These are phyloP conservation scores for Helicoverpa assulta DNA, from an alignment of 2,888 invertebrate species.

Conservation along the genomic window DNA sequence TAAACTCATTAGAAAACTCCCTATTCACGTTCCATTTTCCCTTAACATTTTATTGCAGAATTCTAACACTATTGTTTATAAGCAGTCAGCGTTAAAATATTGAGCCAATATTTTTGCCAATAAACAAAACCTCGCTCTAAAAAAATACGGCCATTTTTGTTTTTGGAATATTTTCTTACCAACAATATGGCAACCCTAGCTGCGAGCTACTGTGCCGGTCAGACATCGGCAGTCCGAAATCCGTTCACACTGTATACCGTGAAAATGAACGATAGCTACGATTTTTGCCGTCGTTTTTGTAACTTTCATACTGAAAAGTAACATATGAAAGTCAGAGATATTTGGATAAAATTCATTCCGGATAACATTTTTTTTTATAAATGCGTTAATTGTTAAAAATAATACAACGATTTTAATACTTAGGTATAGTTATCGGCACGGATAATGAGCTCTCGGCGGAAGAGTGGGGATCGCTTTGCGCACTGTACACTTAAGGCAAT, in stretches of 20 bases:
- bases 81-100: neutral
- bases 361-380: neutral
- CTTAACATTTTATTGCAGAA: neutral
- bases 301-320: conserved; percentile 25
- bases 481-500: no score
- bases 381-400: no score
- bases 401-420: no score
- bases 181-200: conserved; percentile 19
- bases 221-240: conserved; percentile 23
- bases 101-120: neutral
- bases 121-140: neutral
- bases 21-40: neutral
- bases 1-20: no score
- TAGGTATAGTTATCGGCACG: no score
- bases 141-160: neutral
- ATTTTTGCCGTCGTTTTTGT: conserved; percentile 42
- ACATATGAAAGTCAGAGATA: conserved; percentile 17
- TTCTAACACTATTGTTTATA: neutral
- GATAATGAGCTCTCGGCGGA: no score
- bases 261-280: conserved; percentile 28
- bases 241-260: conserved; percentile 20
- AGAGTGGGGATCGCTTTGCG: no score
- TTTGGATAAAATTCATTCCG: conserved; percentile 5
- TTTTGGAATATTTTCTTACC: neutral
- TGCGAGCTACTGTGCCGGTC: conserved; percentile 4